Evolutionary conservation across 2,797 vertebrate species (phyloP), one percentile per base, ranked within the genome.

Genomic region (Triplophysa bombifrons): DNA sequence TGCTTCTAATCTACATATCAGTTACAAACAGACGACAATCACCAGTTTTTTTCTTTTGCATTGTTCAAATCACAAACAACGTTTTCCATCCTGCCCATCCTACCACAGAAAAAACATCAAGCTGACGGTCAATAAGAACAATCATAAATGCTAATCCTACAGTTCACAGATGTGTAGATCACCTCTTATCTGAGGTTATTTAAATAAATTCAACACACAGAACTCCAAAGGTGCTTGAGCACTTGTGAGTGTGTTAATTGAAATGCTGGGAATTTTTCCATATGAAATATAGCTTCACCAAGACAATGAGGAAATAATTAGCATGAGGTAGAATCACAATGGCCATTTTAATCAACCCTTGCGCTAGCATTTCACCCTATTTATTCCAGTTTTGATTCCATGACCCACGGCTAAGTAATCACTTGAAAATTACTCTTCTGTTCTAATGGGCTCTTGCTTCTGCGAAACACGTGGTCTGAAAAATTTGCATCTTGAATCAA

Each of bases 241-340:
- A 91, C 84, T 92, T 90, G 48, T 86, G 88, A 92, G 91, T 92
- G 93, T 89, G 91, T 90, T 93, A 94, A 95, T 93, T 92, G 92
- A 89, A 89, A 87, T 80, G 90, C 92, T 93, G 88, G 87, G 91
- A 93, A 91, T 91, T 80, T 87, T 91, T 91, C 92, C 91, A 90
- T 91, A 93, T 92, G 90, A 93, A 93, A 94, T 93, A 88, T 90
- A 92, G 94, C 93, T 90, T 86, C 90, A 89, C 80, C 91, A 93
- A 93, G 92, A 93, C 92, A 93, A 94, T 92, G 92, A 92, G 89
- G 90, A 94, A 94, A 94, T 95, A 94, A 94, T 95, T 94, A 94
- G 90, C 91, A 92, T 89, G 88, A 94, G 92, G 92, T 93, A 94
- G 91, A 92, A 92, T 92, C 91, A 95, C 93, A 93, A 93, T 93